Evolutionary conservation across 2,888 invertebrate species (phyloP), one percentile per base, ranked within the genome.

Genomic region (Amphiduros pacificus): DNA sequence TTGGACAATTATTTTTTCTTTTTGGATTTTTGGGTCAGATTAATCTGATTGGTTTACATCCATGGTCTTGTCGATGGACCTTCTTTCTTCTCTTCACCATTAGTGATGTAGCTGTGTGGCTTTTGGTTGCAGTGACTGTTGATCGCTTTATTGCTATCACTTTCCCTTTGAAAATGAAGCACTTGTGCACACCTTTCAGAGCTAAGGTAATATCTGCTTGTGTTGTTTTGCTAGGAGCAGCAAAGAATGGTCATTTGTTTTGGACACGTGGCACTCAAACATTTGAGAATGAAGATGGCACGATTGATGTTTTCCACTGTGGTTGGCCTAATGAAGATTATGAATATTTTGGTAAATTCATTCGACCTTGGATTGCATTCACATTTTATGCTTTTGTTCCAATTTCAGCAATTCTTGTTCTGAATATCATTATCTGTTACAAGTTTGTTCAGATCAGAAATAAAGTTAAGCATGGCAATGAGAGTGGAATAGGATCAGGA

Each of bases 291-390:
- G 40, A 29, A 17, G 28, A 31, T n/a, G 40, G 50, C 28, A 28
- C 22, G 20, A 17, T 3, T 5, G 31, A 20, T 20, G 40, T 49
- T 24, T 24, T 17, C 28, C 26, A 53, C 22, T 60, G 54, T 29
- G 54, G 61, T 24, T 49, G 24, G 14, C 55, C 50, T 6, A 22
- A 17, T 5, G 40, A 44, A 5, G 55, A 24, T 2, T 32, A 40
- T 36, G 49, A 44, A 29, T 28, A 59, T 29, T 62, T 59, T 48
- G 59, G 54, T 29, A 24, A 1, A 14, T 59, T 29, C 50, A 28
- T 62, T 40, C 44, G 62, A 26, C 62, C 62, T n/a, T 62, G 62
- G 62, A 26, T 62, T 5, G 62, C 41, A 2, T 54, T 62, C 49
- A 59, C 55, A 17, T 40, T 62, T 2, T 62, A 62, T 50, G 59